Conservation (phyloP, 2,113 vertebrate genomes). For the Oreotrochilus melanogaster region DNA sequence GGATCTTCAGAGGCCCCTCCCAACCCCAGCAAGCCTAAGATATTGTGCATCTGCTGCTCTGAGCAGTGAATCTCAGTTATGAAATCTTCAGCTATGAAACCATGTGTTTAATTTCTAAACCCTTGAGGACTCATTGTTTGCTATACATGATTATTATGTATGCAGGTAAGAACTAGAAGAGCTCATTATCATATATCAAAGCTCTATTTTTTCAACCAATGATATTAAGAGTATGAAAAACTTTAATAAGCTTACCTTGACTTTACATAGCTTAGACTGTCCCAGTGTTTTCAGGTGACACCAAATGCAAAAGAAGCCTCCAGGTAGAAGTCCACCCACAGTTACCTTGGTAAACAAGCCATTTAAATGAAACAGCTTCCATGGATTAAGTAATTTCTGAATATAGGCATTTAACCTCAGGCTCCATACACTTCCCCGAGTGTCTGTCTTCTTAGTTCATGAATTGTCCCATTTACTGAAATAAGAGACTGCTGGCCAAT, state of each 20-base stretch:
- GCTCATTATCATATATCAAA: background rate
- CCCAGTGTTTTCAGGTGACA: background rate
- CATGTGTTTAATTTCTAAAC: background rate
- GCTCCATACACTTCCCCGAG: background rate
- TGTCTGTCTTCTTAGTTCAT: background rate
- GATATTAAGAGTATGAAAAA: background rate
- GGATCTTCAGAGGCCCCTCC: background rate
- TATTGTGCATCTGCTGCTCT: background rate
- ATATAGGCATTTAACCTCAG: background rate
- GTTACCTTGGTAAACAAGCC: background rate
- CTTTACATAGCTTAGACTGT: background rate
- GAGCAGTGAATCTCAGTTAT: background rate
- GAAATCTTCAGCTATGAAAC: background rate
- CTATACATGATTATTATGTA: background rate
- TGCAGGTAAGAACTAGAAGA: background rate
- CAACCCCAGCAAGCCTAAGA: background rate
- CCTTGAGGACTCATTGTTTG: background rate
- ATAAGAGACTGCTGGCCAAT: background rate
- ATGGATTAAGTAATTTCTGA: background rate
- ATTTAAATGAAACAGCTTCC: background rate
- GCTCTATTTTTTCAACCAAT: background rate
- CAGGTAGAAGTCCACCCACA: background rate
- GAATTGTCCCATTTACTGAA: background rate
- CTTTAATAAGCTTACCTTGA: background rate
- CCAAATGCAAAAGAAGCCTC: background rate